A percentile compares a stretch with the other conserved stretches of the same genome.
Evolutionary conservation across 2,797 vertebrate species (phyloP).

Genomic region (Mormyrops attenuatus): DNA sequence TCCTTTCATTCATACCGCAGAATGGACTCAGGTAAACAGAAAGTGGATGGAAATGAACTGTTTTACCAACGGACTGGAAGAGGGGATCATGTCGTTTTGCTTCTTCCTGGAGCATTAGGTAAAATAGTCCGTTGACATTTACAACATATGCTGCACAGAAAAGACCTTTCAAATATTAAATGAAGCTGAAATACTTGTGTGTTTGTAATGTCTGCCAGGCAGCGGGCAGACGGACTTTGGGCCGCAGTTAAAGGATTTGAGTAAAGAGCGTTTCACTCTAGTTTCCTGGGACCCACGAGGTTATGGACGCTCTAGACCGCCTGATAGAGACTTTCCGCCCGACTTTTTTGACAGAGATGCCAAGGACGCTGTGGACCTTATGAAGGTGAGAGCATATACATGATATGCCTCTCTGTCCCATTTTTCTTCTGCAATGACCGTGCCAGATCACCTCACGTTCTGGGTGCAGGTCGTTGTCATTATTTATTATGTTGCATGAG

Average conservation of each 20-base stretch:
- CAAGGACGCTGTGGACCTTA: conserved; percentile 79
- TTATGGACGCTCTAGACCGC: conserved; percentile 80
- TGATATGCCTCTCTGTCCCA: neutral
- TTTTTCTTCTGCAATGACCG: neutral
- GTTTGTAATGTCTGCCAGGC: conserved; percentile 54
- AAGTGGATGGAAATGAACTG: conserved; percentile 74
- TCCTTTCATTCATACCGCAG: conserved; percentile 53
- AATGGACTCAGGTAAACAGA: conserved; percentile 57
- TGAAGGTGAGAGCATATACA: conserved; percentile 65
- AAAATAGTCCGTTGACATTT: conserved; percentile 14
- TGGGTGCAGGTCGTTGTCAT: neutral
- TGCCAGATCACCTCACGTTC: neutral
- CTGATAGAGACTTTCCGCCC: conserved; percentile 74
- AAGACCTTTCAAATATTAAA: neutral
- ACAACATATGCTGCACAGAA: neutral
- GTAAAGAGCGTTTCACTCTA: conserved; percentile 71
- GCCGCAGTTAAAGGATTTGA: conserved; percentile 75
- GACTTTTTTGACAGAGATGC: conserved; percentile 87
- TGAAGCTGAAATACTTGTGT: neutral
- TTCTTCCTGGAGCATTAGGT: conserved; percentile 87
- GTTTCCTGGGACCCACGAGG: conserved; percentile 84
- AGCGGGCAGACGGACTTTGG: conserved; percentile 76
- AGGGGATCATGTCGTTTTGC: conserved; percentile 70
- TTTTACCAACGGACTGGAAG: conserved; percentile 72
- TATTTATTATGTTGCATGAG: neutral